Evolutionary conservation across 1,140 invertebrate species (phyloP).

Genomic region (Micrasema longulum): DNA sequence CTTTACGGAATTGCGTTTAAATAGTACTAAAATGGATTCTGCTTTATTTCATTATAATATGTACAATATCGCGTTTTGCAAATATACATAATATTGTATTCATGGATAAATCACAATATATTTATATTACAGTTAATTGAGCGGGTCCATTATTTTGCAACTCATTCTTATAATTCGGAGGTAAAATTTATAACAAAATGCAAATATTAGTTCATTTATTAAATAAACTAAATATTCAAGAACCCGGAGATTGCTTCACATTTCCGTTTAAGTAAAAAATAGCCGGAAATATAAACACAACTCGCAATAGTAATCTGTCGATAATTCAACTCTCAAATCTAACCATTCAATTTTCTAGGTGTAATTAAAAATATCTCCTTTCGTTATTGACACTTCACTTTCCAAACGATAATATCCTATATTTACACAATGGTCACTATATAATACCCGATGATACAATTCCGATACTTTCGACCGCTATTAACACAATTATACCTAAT

Average conservation of each 20-base stretch:
- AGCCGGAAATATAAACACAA: too few relatives aligned
- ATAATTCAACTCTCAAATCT: constrained; percentile 18
- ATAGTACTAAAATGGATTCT: constrained; percentile 30
- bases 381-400: constrained; percentile 49
- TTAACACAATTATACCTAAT: constrained; percentile 53
- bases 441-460: constrained; percentile 38
- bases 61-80: constrained; percentile 46
- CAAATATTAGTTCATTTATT: too few relatives aligned
- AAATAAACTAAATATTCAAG: too few relatives aligned
- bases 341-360: constrained; percentile 51
- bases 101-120: constrained; percentile 46
- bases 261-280: too few relatives aligned
- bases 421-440: constrained; percentile 53
- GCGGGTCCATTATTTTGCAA: constrained; percentile 42
- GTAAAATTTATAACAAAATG: too few relatives aligned
- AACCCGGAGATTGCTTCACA: too few relatives aligned
- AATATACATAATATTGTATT: constrained; percentile 45
- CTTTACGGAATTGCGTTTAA: constrained; percentile 4
- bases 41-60: constrained; percentile 38
- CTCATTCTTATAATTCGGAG: too few relatives aligned
- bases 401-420: constrained; percentile 34
- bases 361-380: constrained; percentile 56
- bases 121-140: constrained; percentile 49
- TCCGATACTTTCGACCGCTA: constrained; percentile 38
- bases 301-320: not conserved